These are phyloP conservation scores for Chaenogobius annularis DNA, from an alignment of 2,113 vertebrate genomes.

Conservation along the genomic window DNA sequence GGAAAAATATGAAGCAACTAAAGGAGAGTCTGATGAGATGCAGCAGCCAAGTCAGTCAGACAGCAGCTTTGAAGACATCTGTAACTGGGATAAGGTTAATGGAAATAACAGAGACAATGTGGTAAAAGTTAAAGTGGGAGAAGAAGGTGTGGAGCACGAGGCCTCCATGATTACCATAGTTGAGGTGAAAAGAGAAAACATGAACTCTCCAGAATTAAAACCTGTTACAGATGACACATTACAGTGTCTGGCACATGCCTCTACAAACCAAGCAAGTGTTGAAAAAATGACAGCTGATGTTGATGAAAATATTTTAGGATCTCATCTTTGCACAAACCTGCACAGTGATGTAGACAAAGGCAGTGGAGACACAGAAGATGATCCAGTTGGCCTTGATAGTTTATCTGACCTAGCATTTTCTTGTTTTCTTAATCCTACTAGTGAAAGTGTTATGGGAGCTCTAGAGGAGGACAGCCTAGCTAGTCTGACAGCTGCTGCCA, in stretches of 20 bases:
- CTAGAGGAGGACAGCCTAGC: constrained; percentile 57
- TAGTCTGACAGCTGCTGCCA: constrained; percentile 60
- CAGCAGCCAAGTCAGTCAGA: constrained; percentile 94
- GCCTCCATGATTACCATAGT: constrained; percentile 77
- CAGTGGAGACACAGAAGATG: constrained; percentile 30
- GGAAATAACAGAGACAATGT: constrained; percentile 57
- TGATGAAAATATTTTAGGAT: constrained; percentile 24
- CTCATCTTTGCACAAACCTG: constrained; percentile 45
- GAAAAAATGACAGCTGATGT: constrained; percentile 17
- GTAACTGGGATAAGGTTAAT: constrained; percentile 29
- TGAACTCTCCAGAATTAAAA: constrained; percentile 79
- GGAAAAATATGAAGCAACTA: constrained; percentile 60
- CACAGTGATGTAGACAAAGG: constrained; percentile 20
- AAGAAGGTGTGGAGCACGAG: constrained; percentile 73
- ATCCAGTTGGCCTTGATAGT: constrained; percentile 55
- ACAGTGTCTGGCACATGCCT: constrained; percentile 79
- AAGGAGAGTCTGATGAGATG: constrained; percentile 80
- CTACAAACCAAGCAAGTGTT: constrained; percentile 65
- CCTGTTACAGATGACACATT: constrained; percentile 80
- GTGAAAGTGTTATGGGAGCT: constrained; percentile 50
- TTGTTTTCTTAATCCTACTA: constrained; percentile 66
- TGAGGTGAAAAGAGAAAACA: constrained; percentile 87
- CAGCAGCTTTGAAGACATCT: constrained; percentile 42
- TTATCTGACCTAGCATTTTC: constrained; percentile 67
- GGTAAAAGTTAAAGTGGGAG: constrained; percentile 71